phyloP scores from a whole-genome alignment of 2,888 invertebrate species.

The Lottia scabra region DNA sequence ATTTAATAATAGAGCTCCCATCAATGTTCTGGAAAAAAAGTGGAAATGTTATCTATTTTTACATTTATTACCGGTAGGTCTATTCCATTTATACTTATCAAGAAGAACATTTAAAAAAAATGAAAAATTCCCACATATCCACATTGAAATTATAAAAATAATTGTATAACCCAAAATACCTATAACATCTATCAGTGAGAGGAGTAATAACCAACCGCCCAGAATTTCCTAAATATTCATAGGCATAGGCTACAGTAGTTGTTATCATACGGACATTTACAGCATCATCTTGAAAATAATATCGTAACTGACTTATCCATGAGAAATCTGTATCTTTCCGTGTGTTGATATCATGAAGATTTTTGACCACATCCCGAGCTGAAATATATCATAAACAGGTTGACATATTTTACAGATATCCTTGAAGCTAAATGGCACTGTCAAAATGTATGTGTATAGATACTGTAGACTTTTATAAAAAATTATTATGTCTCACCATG shows the following conservation, averaged over 20 bases:
- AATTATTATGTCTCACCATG: constrained; percentile 55
- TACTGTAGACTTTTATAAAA: no score
- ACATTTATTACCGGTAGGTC: no score
- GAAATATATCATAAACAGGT: constrained; percentile 11
- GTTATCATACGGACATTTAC: constrained; percentile 67
- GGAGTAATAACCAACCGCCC: constrained; percentile 69
- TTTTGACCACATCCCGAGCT: constrained; percentile 68
- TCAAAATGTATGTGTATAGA: no score
- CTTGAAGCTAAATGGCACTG: no score
- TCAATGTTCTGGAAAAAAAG: constrained; percentile 59
- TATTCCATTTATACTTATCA: no score
- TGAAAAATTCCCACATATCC: no score
- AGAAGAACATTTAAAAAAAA: no score
- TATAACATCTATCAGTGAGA: constrained; percentile 69
- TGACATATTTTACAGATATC: no score
- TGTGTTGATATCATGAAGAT: constrained; percentile 48
- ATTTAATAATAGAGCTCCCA: constrained; percentile 67
- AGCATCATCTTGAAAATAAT: constrained; percentile 66
- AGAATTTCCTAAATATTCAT: constrained; percentile 69
- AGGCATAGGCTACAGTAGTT: constrained; percentile 67
- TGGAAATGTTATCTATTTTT: no score
- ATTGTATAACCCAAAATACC: constrained; percentile 38
- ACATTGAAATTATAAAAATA: no score
- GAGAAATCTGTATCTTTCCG: constrained; percentile 61
- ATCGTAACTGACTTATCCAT: constrained; percentile 68